These are phyloP conservation scores for Aphaenogaster floridana DNA, from an alignment of 1,140 invertebrate genomes.

Conservation along the genomic window DNA sequence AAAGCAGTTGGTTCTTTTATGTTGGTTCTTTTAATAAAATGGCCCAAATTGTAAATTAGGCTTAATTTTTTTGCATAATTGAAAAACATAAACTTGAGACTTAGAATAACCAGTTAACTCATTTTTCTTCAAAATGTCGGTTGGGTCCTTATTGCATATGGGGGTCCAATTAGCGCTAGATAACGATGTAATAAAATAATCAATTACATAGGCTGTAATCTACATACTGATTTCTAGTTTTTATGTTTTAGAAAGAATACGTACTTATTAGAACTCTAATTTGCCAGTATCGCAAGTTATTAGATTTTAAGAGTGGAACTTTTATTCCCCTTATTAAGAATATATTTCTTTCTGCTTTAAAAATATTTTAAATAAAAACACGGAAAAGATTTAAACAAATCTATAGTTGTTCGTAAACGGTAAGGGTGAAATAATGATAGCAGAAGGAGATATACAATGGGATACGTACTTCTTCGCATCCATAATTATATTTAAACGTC, in stretches of 20 bases:
- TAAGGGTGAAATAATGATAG: neutral
- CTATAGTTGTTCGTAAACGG: neutral
- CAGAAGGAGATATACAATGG: neutral
- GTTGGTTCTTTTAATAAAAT: too few species aligned
- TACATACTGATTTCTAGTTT: neutral
- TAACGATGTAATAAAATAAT: neutral
- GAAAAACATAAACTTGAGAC: too few species aligned
- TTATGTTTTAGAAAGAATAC: neutral
- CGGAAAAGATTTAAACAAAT: neutral
- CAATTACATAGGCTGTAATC: neutral
- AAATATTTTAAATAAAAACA: neutral
- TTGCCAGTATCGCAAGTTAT: neutral
- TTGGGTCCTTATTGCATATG: too few species aligned
- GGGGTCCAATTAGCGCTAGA: neutral
- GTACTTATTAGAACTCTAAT: neutral
- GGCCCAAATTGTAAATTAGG: too few species aligned
- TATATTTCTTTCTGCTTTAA: neutral
- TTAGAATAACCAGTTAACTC: too few species aligned
- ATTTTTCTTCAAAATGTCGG: too few species aligned
- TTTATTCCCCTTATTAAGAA: neutral
- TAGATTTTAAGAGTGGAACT: neutral
- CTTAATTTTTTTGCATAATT: too few species aligned
- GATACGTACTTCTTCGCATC: neutral
- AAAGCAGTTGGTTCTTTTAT: too few species aligned
- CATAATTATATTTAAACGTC: slow-evolving; percentile 40